Percentiles rank a stretch among this genome's conserved stretches.
Evolutionary conservation across 2,888 invertebrate genomes (phyloP).

Genomic region (Rhingia campestris): DNA sequence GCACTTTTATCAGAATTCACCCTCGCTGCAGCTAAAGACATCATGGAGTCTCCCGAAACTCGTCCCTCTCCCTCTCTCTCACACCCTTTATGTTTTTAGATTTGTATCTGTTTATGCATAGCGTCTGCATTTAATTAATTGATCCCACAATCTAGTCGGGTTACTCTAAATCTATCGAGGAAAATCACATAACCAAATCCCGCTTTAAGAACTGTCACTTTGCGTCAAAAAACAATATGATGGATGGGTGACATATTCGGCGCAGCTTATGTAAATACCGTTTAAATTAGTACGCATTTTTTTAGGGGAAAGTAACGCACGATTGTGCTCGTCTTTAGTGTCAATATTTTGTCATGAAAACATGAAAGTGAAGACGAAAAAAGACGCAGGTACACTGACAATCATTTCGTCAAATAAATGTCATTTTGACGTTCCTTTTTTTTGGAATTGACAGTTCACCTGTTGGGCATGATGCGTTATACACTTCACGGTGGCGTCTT

Average conservation of each 20-base stretch:
- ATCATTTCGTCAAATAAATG: slow-evolving; percentile 35
- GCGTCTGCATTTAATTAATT: slow-evolving; percentile 52
- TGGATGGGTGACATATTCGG: slow-evolving; percentile 41
- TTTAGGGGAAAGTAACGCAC: slow-evolving; percentile 4
- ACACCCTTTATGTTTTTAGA: slow-evolving; percentile 12
- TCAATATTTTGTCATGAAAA: slow-evolving; percentile 52
- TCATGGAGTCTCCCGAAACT: not conserved
- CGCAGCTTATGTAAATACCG: slow-evolving; percentile 18
- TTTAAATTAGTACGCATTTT: not conserved
- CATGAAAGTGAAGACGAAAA: not conserved
- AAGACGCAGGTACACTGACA: slow-evolving; percentile 43
- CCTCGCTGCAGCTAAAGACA: slow-evolving; percentile 10
- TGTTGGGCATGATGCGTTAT: not conserved
- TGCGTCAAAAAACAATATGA: slow-evolving; percentile 36
- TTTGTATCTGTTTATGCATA: slow-evolving; percentile 7
- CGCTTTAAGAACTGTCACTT: slow-evolving; percentile 14
- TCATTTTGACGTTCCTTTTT: slow-evolving; percentile 49
- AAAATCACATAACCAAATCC: slow-evolving; percentile 20
- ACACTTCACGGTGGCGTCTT: slow-evolving; percentile 20
- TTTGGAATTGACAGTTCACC: slow-evolving; percentile 27
- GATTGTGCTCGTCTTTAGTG: slow-evolving; percentile 24
- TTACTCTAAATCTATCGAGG: not conserved
- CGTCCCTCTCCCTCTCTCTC: not conserved
- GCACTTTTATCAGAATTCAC: slow-evolving; percentile 49
- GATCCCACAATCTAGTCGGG: slow-evolving; percentile 49